Evolutionary conservation across 2,113 vertebrate species (phyloP).

Genomic region (Phalacrocorax aristotelis): DNA sequence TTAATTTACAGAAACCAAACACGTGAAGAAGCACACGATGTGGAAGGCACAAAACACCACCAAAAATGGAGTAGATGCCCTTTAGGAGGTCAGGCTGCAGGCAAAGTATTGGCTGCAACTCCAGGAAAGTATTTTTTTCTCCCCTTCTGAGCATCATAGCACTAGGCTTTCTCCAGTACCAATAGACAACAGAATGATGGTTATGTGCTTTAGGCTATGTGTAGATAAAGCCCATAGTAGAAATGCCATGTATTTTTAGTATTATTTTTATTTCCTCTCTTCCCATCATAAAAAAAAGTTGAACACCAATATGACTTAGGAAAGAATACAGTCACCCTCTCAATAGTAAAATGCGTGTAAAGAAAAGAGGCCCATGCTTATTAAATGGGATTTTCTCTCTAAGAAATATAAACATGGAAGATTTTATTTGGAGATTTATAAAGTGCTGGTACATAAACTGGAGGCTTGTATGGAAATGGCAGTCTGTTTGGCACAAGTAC

Average conservation of each 20-base stretch:
- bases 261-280: not conserved
- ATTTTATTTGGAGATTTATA: slow-evolving; percentile 38
- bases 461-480: not conserved
- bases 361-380: not conserved
- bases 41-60: not conserved
- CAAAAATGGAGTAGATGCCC: not conserved
- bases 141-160: not conserved
- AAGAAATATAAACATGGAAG: slow-evolving; percentile 21
- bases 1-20: not conserved
- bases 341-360: not conserved
- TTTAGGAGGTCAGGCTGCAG: not conserved
- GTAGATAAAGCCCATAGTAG: not conserved
- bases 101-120: not conserved
- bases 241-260: not conserved
- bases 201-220: not conserved
- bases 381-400: slow-evolving; percentile 6
- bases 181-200: not conserved
- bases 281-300: not conserved
- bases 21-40: not conserved
- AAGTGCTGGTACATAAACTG: not conserved
- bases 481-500: not conserved
- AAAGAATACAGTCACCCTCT: not conserved
- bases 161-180: not conserved
- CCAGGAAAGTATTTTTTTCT: not conserved
- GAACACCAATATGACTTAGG: not conserved